Percentiles rank a stretch among this genome's conserved stretches.
Evolutionary conservation across 2,797 vertebrate genomes (phyloP).

Genomic region (Sebastes hopkinsi): DNA sequence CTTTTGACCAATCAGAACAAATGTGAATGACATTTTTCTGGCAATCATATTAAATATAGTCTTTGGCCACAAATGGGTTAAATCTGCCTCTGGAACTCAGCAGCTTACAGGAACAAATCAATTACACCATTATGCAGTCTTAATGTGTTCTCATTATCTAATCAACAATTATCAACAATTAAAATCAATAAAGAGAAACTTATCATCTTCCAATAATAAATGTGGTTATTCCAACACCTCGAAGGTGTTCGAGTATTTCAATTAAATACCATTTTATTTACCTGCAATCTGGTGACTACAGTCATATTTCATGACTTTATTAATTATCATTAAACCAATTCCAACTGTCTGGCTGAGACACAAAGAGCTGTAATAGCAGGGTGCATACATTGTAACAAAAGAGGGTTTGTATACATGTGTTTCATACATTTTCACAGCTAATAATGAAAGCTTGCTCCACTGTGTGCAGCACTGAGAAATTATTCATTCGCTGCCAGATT

Average conservation of each 20-base stretch:
- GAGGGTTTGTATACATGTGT: conserved; percentile 14
- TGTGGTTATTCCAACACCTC: neutral
- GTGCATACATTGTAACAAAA: conserved; percentile 9
- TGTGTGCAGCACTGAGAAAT: conserved; percentile 34
- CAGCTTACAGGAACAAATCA: neutral
- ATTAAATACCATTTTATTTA: neutral
- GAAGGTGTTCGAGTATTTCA: conserved; percentile 1
- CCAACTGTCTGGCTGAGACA: neutral
- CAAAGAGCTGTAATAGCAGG: neutral
- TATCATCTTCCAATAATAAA: neutral
- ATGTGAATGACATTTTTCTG: no score
- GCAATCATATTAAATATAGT: no score
- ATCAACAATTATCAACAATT: conserved; percentile 20
- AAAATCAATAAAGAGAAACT: conserved; percentile 23
- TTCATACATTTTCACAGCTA: conserved; percentile 16
- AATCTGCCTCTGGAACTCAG: conserved; percentile 9
- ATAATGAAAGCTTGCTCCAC: conserved; percentile 15
- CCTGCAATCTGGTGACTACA: neutral
- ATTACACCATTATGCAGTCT: neutral
- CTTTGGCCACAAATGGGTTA: neutral
- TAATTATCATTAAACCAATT: neutral
- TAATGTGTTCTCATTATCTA: conserved; percentile 10
- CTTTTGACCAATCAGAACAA: no score
- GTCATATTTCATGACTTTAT: neutral
- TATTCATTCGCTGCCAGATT: conserved; percentile 47